Base-by-base conservation (phyloP, 2,113 vertebrate genomes). In the Falco punctatus region DNA sequence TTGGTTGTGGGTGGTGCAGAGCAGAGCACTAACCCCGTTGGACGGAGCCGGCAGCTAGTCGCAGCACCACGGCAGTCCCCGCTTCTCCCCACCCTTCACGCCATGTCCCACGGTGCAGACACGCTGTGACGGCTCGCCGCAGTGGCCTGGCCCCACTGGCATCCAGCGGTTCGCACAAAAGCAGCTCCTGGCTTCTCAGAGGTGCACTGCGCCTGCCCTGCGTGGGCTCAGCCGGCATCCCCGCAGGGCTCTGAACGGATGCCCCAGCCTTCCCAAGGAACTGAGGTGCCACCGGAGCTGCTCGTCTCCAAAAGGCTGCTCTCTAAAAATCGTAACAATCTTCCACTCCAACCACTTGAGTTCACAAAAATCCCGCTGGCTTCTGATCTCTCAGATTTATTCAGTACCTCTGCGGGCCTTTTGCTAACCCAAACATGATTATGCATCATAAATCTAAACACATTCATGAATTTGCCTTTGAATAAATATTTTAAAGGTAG, bases 381-480 rank as follows among this genome's bases (percentile, higher is more conserved):
- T 88, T 92, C 70, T 61, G 64, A 85, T 82, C 42, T 49, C 42
- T 69, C 24, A 66, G 64, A 93, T 84, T 83, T 77, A 86, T 67
- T 77, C 9, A 2, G 79, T n/a, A 91, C n/a, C 42, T 93, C 71
- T 80, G 44, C 40, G 42, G 92, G 71, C 66, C 94, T 86, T 90
- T 70, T 77, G 71, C 84, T 95, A 89, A 95, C 67, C 79, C 72
- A 96, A 95, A 96, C 67, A 91, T 17, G 40, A 93, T 92, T 91
- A 94, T 80, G 65, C 66, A 78, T 55, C 67, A 51, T 67, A 88
- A 70, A 61, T 86, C 79, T 86, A 92, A 95, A 91, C 51, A 74
- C 27, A 80, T 66, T 91, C 55, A 91, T 49, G 64, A 90, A 92
- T 94, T 93, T 94, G 81, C 48, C 67, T 74, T 94, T 73, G 62